A percentile compares a stretch with the other conserved stretches of the same genome.
phyloP scores from a whole-genome alignment of 2,113 vertebrate genomes.

The Chelonoidis abingdonii region DNA sequence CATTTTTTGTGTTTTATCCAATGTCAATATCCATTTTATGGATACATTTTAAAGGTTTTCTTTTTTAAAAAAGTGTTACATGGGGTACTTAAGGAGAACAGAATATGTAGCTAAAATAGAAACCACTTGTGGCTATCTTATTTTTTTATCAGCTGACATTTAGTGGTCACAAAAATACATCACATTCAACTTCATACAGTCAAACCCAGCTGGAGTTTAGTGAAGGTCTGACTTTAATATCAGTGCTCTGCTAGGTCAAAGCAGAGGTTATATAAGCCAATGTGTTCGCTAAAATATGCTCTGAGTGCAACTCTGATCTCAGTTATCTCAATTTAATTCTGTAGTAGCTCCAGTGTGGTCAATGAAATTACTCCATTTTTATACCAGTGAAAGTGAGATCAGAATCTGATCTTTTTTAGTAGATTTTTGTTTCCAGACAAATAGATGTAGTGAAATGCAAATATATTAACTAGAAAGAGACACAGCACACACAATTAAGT shows the following conservation, averaged over 20 bases:
- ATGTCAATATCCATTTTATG: fast-evolving
- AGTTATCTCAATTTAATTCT: not conserved
- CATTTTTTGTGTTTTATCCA: not conserved
- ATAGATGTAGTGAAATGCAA: not conserved
- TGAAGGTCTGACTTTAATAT: not conserved
- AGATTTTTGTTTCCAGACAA: not conserved
- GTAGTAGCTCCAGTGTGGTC: not conserved
- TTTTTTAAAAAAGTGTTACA: not conserved
- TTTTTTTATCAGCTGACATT: not conserved
- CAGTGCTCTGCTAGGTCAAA: not conserved
- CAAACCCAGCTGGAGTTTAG: not conserved
- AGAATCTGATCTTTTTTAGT: not conserved
- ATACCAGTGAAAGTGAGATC: not conserved
- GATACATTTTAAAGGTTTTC: not conserved
- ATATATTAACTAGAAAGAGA: not conserved
- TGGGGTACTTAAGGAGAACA: not conserved
- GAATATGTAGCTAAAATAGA: not conserved
- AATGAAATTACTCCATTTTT: not conserved
- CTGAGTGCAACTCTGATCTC: not conserved
- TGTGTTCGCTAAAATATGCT: not conserved
- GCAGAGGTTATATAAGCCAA: not conserved
- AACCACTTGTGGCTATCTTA: not conserved
- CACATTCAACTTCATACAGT: fast-evolving
- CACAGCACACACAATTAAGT: not conserved
- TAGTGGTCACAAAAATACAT: fast-evolving